Base-by-base conservation (phyloP, 2,888 invertebrate genomes). In the Brachylomia viminalis region DNA sequence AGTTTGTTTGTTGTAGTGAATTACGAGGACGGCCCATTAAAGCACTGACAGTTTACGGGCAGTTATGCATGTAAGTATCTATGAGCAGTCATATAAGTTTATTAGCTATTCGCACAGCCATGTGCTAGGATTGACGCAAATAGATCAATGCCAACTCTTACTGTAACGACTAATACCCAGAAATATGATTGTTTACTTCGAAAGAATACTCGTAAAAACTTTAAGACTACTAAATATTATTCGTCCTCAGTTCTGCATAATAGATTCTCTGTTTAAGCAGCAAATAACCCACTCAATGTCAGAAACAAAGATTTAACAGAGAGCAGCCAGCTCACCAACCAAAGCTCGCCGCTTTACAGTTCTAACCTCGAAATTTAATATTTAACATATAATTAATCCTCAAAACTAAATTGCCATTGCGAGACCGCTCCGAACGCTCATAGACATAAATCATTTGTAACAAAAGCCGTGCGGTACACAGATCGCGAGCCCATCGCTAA, bases 371-470 rank as follows among this genome's bases (percentile, higher is more conserved):
- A 87, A 91, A 89, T 86, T 86, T 87, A 88, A 87, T 87, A 88
- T 87, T 87, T 82, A 85, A 88, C 86, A 83, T 88, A 89, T 87
- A 89, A 91, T 90, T 89, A 91, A 87, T 87, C 79, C 79, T 76
- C 80, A 85, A 87, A 90, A 90, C 87, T 82, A 88, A 89, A 90
- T 90, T 84, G 88, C 85, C 88, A 90, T 88, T 88, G 86, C 87
- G 86, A 86, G 83, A 79, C 82, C 80, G 72, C 84, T 84, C 69
- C 80, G 72, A 79, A 80, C 84, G 86, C 84, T 89, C 90, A 86
- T 90, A 89, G 90, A 88, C 94, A 93, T 95, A 95, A 95, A 95
- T 95, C 95, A 95, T 89, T 68, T 82, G 91, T 92, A 94, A 95
- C 95, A 95, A 95, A 95, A 94, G 94, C 88, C 88, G 90, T 85